Conservation (phyloP, 2,113 vertebrate species). For the Hystrix brachyura region DNA sequence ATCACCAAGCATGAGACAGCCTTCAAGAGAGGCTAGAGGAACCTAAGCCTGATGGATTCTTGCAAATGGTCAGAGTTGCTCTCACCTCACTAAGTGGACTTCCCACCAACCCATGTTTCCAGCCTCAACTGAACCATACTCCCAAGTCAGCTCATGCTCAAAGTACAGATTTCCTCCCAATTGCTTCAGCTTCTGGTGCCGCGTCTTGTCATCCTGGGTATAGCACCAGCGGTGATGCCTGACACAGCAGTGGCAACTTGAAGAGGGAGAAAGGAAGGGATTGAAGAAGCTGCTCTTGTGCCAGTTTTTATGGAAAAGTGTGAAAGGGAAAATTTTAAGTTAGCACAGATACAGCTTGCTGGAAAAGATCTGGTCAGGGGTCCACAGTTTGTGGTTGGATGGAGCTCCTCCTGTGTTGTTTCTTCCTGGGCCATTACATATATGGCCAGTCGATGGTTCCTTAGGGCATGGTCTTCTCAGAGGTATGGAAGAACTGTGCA, state of each 20-base stretch:
- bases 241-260: not conserved
- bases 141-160: not conserved
- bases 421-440: not conserved
- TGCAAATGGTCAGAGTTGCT: not conserved
- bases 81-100: not conserved
- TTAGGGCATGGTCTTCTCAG: not conserved
- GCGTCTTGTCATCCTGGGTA: not conserved
- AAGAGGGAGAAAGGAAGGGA: conserved; percentile 4
- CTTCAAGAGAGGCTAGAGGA: not conserved
- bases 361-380: not conserved
- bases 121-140: not conserved
- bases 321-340: not conserved
- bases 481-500: not conserved
- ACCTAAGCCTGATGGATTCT: not conserved
- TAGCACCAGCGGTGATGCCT: not conserved
- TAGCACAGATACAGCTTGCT: not conserved
- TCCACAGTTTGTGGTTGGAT: not conserved
- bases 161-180: not conserved
- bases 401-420: not conserved
- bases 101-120: not conserved
- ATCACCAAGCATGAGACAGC: not conserved
- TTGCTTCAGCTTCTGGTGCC: not conserved
- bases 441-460: not conserved
- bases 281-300: not conserved
- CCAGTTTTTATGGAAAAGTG: not conserved